Evolutionary conservation across 1,140 invertebrate genomes (phyloP).

Genomic region (Orius laevigatus): DNA sequence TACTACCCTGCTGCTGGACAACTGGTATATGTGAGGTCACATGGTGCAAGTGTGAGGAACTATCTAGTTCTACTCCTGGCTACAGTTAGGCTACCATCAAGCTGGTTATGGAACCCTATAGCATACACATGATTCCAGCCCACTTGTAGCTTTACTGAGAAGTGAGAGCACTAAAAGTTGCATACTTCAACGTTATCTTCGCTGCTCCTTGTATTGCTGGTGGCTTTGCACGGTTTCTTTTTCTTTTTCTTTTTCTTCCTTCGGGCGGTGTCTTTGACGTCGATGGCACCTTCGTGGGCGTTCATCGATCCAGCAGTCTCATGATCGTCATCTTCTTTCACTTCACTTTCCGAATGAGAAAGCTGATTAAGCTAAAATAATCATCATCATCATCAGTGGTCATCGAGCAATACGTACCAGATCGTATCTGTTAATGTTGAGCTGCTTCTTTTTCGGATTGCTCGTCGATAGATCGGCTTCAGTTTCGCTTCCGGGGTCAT

Average conservation of each 20-base stretch:
- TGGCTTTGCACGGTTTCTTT: constrained; percentile 30
- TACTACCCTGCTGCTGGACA: no score
- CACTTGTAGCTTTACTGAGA: background rate
- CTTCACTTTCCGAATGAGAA: constrained; percentile 44
- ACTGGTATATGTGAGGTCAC: no score
- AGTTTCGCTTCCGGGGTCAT: constrained; percentile 31
- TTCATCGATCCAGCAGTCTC: constrained; percentile 39
- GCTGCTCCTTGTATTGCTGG: constrained; percentile 34
- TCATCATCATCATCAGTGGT: constrained; percentile 2
- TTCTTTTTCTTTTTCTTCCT: constrained; percentile 50
- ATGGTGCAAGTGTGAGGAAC: no score
- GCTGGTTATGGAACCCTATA: no score
- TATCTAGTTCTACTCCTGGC: no score
- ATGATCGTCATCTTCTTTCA: constrained; percentile 48
- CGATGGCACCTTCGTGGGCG: constrained; percentile 25
- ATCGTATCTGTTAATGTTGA: constrained; percentile 43
- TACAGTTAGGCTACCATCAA: no score
- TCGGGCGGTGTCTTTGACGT: constrained; percentile 28
- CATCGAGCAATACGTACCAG: constrained; percentile 31
- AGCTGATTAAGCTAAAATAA: constrained; percentile 36
- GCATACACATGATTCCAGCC: no score
- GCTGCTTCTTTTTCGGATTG: constrained; percentile 31
- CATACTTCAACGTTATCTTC: constrained; percentile 40
- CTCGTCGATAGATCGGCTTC: constrained; percentile 30
- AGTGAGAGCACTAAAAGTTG: background rate